Conservation (phyloP, 2,797 vertebrate species). For the Cryptoblepharus egeriae region DNA sequence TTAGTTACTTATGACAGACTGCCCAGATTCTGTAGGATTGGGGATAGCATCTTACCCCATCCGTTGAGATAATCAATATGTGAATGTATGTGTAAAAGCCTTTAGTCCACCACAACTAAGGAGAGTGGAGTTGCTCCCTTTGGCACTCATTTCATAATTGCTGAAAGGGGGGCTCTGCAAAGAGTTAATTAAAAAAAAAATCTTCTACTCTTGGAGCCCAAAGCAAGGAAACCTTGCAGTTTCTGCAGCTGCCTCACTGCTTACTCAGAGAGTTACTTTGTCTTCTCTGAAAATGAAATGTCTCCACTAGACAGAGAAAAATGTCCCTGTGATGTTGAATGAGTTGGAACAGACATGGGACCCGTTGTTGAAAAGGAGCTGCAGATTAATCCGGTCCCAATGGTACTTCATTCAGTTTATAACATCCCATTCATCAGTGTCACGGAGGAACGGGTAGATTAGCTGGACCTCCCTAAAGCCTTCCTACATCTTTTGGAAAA, state of each 20-base stretch:
- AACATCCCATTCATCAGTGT: conserved; percentile 46
- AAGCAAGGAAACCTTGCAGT: background rate
- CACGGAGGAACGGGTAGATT: fast-evolving
- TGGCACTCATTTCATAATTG: background rate
- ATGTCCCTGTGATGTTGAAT: conserved; percentile 45
- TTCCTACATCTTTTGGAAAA: background rate
- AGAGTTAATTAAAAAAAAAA: conserved; percentile 36
- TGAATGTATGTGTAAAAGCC: background rate
- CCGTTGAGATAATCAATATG: no score
- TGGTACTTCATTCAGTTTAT: conserved; percentile 21
- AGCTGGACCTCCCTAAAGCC: background rate
- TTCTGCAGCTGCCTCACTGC: background rate
- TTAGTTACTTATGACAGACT: no score
- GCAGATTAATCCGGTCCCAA: conserved; percentile 50
- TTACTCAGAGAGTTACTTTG: conserved; percentile 48
- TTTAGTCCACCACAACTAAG: background rate
- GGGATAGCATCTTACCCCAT: background rate
- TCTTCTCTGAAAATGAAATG: conserved; percentile 57
- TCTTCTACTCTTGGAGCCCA: conserved; percentile 24
- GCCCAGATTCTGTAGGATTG: no score
- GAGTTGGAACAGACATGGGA: conserved; percentile 20
- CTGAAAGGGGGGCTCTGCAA: conserved; percentile 34
- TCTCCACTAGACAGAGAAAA: conserved; percentile 53
- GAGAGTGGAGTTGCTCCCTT: no score
- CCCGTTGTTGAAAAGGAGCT: conserved; percentile 31